Conservation (phyloP, 35 echinoderm and acorn worm species). For the Nesometra sesokonis region DNA sequence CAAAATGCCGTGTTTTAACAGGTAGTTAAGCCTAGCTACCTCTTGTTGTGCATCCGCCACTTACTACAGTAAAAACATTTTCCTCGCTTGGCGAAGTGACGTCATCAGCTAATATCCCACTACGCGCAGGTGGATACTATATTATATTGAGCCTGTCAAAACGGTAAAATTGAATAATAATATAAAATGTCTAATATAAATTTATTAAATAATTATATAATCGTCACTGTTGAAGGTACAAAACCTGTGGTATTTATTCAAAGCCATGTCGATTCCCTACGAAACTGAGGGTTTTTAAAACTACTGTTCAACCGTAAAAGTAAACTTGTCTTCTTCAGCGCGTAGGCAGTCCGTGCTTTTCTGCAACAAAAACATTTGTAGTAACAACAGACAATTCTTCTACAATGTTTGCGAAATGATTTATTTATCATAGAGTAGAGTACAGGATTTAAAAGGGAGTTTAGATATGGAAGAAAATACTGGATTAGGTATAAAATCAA, state of each 20-base stretch:
- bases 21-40: too few species aligned
- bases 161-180: too few species aligned
- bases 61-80: too few species aligned
- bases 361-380: neutral
- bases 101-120: too few species aligned
- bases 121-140: too few species aligned
- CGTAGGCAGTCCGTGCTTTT: neutral
- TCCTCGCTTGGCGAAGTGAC: too few species aligned
- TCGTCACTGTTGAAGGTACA: too few species aligned
- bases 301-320: neutral
- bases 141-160: too few species aligned
- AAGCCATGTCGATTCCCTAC: neutral
- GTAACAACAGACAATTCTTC: slow-evolving; percentile 51
- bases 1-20: too few species aligned
- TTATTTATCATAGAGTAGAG: slow-evolving; percentile 87
- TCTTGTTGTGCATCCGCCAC: too few species aligned
- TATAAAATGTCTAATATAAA: too few species aligned
- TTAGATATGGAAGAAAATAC: slow-evolving; percentile 77
- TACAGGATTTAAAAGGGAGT: slow-evolving; percentile 84
- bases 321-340: neutral
- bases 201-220: too few species aligned
- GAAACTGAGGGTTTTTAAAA: neutral
- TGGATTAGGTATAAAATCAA: slow-evolving; percentile 39
- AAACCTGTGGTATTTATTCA: neutral
- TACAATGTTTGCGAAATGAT: slow-evolving; percentile 66